Base-by-base conservation (phyloP, 2,888 invertebrate genomes). In the Galerucella calmariensis region DNA sequence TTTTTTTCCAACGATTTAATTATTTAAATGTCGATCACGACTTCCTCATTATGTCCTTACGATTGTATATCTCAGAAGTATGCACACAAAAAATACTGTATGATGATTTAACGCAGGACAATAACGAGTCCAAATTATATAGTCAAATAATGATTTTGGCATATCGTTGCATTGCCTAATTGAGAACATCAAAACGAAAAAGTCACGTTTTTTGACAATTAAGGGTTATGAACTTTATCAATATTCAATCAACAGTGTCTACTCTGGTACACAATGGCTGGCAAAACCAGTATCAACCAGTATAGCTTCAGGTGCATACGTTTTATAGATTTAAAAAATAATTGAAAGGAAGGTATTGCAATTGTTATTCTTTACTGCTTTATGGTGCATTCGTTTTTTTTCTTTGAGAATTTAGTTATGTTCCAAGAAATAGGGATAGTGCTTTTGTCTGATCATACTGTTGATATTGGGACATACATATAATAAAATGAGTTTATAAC, bases 181-280 rank as follows among this genome's bases (percentile, higher is more conserved):
- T 74, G 69, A 44, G 69, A 67, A 63, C 67, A 61, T 20, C 41
- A 48, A 69, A 69, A 72, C 65, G 69, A 72, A 72, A 67, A 67
- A 76, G 76, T 76, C 76, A 76, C 76, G 75, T 58, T 71, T 71
- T 69, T 70, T 71, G 44, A 24, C 71, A 71, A 71, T 71, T 71
- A 44, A 63, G 56, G 71, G 35, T 35, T 65, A 71, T 58, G 65
- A 53, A 65, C 24, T 71, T 71, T 65, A 71, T 71, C 56, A 71
- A 46, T 65, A 20, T 20, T 27, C 65, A 53, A 71, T 71, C 63
- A 65, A 41, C 56, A 65, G 65, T 65, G 46, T 65, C 56, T 71
- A 63, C 65, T 71, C 58, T 14, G 65, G 65, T 58, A 65, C 24
- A 71, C 71, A 71, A 71, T 71, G 58, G 44, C 41, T 71, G 41